A percentile compares a stretch with the other conserved stretches of the same genome.
These are phyloP conservation scores for Tubulanus polymorphus DNA, from an alignment of 2,888 invertebrate genomes.

Conservation along the genomic window DNA sequence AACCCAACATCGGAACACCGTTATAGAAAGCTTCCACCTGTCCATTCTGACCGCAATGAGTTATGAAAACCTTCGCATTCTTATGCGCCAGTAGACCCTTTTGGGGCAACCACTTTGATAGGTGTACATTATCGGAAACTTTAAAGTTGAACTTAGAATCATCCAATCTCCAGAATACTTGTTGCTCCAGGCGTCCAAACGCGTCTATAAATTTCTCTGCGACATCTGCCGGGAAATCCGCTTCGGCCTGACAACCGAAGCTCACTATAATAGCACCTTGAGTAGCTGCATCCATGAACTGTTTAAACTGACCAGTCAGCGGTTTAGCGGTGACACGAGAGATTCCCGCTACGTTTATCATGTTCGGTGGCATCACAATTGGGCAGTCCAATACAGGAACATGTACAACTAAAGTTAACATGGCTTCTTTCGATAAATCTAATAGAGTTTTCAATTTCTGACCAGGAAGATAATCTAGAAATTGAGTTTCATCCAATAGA, in stretches of 20 bases:
- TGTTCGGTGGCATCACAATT: conserved; percentile 20
- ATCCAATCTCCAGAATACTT: background rate
- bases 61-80: conserved; percentile 26
- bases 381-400: conserved; percentile 24
- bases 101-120: conserved; percentile 27
- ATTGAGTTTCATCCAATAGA: background rate
- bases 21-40: conserved; percentile 30
- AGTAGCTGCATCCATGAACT: conserved; percentile 19
- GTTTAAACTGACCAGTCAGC: conserved; percentile 17
- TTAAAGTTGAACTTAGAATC: background rate
- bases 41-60: conserved; percentile 31
- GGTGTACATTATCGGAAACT: conserved; percentile 10
- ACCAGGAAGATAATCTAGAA: background rate
- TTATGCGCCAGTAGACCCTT: conserved; percentile 26
- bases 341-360: conserved; percentile 22
- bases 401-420: conserved; percentile 19
- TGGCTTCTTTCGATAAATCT: conserved; percentile 7
- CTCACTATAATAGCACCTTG: conserved; percentile 26
- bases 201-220: conserved; percentile 15
- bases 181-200: conserved; percentile 15
- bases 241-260: conserved; percentile 23
- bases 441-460: background rate
- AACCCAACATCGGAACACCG: conserved; percentile 29
- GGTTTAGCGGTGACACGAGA: conserved; percentile 14
- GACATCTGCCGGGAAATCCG: conserved; percentile 13